Evolutionary conservation across 2,888 invertebrate genomes (phyloP).

Genomic region (Biston betularia): DNA sequence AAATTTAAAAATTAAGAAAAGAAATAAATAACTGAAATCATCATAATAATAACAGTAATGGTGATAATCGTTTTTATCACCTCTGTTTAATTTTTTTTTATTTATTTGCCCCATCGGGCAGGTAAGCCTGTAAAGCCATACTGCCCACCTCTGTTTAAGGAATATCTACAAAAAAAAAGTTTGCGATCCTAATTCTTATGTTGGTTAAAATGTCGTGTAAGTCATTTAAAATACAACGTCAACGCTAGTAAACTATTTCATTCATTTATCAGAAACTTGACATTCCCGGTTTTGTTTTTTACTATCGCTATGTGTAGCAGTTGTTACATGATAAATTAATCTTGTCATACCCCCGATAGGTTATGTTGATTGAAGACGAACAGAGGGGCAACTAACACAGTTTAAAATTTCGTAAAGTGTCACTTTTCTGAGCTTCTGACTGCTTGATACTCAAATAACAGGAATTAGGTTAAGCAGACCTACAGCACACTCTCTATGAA

Average conservation of each 20-base stretch:
- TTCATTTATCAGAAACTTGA: slow-evolving; percentile 30
- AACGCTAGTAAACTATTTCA: slow-evolving; percentile 6
- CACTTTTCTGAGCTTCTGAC: too few species aligned
- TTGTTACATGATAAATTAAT: slow-evolving; percentile 79
- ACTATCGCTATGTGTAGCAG: slow-evolving; percentile 50
- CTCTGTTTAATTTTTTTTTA: too few species aligned
- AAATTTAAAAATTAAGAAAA: too few species aligned
- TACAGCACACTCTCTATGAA: too few species aligned
- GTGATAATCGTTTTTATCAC: too few species aligned
- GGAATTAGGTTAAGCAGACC: too few species aligned
- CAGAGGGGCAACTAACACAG: background rate
- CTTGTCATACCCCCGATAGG: slow-evolving; percentile 68
- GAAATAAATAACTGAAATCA: too few species aligned
- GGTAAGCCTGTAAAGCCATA: too few species aligned
- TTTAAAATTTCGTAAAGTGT: too few species aligned
- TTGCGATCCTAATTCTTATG: background rate
- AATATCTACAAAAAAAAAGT: background rate
- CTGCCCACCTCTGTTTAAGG: background rate
- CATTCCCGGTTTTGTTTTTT: slow-evolving; percentile 33
- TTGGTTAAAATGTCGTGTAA: background rate
- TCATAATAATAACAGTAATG: too few species aligned
- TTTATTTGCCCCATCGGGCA: too few species aligned
- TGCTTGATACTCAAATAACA: too few species aligned
- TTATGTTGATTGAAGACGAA: background rate
- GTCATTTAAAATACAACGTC: background rate